Evolutionary conservation across 1,140 invertebrate genomes (phyloP).

Genomic region (Meloidogyne floridensis): DNA sequence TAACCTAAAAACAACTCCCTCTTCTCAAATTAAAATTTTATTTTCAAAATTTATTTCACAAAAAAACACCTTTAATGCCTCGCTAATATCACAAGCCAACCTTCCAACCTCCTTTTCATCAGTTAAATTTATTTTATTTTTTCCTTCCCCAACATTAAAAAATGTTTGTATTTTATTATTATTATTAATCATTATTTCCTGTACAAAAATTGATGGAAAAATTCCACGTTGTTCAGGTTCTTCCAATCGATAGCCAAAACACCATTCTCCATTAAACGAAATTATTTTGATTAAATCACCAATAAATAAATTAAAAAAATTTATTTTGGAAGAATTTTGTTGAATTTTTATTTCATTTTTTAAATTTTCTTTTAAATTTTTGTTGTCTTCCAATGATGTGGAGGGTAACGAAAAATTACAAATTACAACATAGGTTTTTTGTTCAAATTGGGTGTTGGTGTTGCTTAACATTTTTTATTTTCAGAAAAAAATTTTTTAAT

Average conservation of each 20-base stretch:
- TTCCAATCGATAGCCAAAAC: constrained; percentile 30
- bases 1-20: too few species aligned
- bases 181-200: neutral
- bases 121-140: neutral
- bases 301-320: constrained; percentile 30
- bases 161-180: too few species aligned
- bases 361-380: neutral
- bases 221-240: constrained; percentile 19
- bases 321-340: neutral
- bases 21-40: too few species aligned
- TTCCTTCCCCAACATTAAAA: neutral
- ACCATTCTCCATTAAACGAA: constrained; percentile 41
- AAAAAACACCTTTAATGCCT: constrained; percentile 11
- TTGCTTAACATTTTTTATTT: neutral
- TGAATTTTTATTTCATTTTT: neutral
- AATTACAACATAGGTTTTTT: constrained; percentile 10
- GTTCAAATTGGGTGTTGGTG: neutral
- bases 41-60: neutral
- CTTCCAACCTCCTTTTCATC: constrained; percentile 21
- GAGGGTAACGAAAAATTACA: constrained; percentile 17
- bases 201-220: constrained; percentile 28
- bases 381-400: neutral
- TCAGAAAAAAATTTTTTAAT: neutral
- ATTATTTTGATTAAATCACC: constrained; percentile 37
- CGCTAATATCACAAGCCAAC: constrained; percentile 37